A percentile compares a stretch with the other conserved stretches of the same genome.
Conservation (phyloP, 2,797 vertebrate genomes). For the Knipowitschia caucasica region DNA sequence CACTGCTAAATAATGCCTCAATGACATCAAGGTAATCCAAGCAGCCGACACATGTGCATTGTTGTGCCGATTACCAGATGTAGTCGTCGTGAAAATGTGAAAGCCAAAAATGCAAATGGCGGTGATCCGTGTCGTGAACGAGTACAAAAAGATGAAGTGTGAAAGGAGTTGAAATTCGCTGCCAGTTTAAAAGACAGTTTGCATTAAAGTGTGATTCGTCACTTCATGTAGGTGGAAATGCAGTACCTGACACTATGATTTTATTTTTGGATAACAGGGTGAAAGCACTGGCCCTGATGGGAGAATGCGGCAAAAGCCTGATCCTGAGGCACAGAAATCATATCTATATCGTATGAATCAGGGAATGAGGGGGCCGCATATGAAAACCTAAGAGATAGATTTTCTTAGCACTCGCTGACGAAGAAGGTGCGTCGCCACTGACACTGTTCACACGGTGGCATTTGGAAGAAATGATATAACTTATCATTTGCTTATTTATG, state of each 20-base stretch:
- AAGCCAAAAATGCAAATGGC: neutral
- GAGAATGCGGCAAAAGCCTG: constrained; percentile 25
- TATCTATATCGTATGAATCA: constrained; percentile 1
- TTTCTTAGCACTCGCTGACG: constrained; percentile 1
- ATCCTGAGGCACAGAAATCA: constrained; percentile 20
- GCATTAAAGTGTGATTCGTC: constrained; percentile 36
- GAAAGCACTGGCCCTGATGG: constrained; percentile 22
- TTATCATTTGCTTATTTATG: constrained; percentile 11
- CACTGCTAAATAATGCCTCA: too few relatives aligned
- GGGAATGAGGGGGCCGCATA: neutral
- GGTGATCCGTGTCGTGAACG: neutral
- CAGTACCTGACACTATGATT: constrained; percentile 41
- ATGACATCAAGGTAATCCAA: constrained; percentile 22
- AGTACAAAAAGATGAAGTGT: constrained; percentile 5
- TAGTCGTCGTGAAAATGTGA: neutral
- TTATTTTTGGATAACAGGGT: constrained; percentile 45
- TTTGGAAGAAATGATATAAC: constrained; percentile 5
- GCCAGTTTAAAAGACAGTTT: constrained; percentile 20
- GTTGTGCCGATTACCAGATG: constrained; percentile 23
- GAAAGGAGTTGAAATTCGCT: constrained; percentile 2
- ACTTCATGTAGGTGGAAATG: constrained; percentile 44
- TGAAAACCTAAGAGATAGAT: neutral
- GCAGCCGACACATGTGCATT: constrained; percentile 21
- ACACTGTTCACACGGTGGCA: constrained; percentile 16
- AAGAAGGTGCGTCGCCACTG: constrained; percentile 1